Percentiles rank a stretch among this genome's conserved stretches.
These are phyloP conservation scores for Sebastes fasciatus DNA, from an alignment of 2,113 vertebrate species.

Conservation along the genomic window DNA sequence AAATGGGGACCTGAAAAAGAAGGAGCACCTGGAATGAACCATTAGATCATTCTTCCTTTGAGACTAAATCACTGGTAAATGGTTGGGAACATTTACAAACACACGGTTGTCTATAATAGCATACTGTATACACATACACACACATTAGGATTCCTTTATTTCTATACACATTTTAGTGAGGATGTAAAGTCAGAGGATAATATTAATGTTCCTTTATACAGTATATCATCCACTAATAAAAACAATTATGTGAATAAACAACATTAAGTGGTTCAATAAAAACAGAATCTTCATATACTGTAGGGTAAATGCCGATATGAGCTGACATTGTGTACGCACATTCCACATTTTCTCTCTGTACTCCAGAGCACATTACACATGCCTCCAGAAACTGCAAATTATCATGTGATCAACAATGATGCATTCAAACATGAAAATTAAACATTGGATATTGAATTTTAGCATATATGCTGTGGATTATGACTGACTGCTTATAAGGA, in stretches of 20 bases:
- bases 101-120: background rate
- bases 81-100: slow-evolving; percentile 17
- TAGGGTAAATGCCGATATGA: no score
- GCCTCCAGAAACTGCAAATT: background rate
- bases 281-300: background rate
- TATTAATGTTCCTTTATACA: background rate
- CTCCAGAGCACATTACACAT: background rate
- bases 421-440: slow-evolving; percentile 18
- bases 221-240: background rate
- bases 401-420: slow-evolving; percentile 21
- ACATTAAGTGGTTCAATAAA: background rate
- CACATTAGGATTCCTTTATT: background rate
- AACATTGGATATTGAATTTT: slow-evolving; percentile 4
- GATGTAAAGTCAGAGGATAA: background rate
- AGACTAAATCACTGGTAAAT: slow-evolving; percentile 61
- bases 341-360: background rate
- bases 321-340: background rate
- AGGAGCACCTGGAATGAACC: slow-evolving; percentile 87
- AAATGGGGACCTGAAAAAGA: slow-evolving; percentile 92
- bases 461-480: slow-evolving; percentile 4
- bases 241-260: background rate
- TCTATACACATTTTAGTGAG: background rate
- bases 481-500: background rate
- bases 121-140: background rate
- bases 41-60: slow-evolving; percentile 80